Evolutionary conservation across 2,888 invertebrate species (phyloP), one percentile per base, ranked within the genome.

Genomic region (Perizoma flavofasciatum): DNA sequence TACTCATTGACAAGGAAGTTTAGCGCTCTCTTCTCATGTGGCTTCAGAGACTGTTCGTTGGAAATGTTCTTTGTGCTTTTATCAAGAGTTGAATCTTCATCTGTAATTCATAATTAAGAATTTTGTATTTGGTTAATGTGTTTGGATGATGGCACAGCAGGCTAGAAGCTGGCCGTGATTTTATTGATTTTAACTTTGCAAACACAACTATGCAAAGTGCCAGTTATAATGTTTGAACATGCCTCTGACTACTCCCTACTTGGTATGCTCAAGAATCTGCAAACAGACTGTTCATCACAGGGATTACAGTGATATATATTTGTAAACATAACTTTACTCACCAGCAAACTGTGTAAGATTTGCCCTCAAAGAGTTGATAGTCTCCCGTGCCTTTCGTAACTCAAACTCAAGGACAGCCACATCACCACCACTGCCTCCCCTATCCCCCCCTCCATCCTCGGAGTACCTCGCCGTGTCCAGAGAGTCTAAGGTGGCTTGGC

Each of bases 1-100:
- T 97, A 97, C 81, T 97, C 97, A 86, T 98, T 97, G 51, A 97
- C 95, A 22, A 98, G 92, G 86, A 96, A 97, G 87, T 97, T 97
- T 1, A 97, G 87, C 9, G 97, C 97, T 81, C 96, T 92, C 77
- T 95, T 95, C 82, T 97, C 97, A 82, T 97, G 96, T 4, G 97
- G 96, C 77, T 96, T 96, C 50, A 97, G 94, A n/a, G 83, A 81
- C 9, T 85, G 78, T 64, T 88, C 85, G 67, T 84, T 82, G 39
- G 75, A 80, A 48, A 80, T 77, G 52, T 82, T 83, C 65, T 85
- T 89, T 5, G 78, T 74, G 37, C 69, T 85, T 69, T 89, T 90
- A 67, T 91, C 91, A 69, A 90, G 72, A 43, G 85, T 82, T 45
- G 90, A 86, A 59, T 89, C 89, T 10, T 84, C 88, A 86, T 92